Percentiles rank a stretch among this genome's conserved stretches.
Evolutionary conservation across 2,113 vertebrate genomes (phyloP).

Genomic region (Burhinus oedicnemus): DNA sequence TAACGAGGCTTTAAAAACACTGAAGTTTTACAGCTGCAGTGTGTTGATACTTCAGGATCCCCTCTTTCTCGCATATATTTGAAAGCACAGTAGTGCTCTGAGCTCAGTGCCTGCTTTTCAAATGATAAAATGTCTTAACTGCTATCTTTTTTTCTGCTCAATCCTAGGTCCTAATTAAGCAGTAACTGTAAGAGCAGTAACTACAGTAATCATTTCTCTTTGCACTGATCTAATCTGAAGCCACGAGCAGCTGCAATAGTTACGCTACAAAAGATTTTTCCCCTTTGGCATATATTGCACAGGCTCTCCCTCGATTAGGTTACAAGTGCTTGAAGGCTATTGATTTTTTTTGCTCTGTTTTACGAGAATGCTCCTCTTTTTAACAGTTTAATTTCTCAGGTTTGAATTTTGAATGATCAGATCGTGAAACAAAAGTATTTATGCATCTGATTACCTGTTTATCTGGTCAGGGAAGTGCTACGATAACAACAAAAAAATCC

Average conservation of each 20-base stretch:
- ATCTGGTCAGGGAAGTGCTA: not conserved
- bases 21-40: not conserved
- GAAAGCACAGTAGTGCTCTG: not conserved
- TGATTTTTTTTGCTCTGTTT: not conserved
- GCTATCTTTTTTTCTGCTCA: not conserved
- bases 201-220: not conserved
- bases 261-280: not conserved
- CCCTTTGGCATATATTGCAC: not conserved
- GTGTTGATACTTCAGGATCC: not conserved
- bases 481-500: not conserved
- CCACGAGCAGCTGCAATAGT: not conserved
- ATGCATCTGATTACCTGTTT: not conserved
- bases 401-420: not conserved
- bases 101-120: not conserved
- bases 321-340: slow-evolving; percentile 10
- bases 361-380: not conserved
- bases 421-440: not conserved
- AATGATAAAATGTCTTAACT: not conserved
- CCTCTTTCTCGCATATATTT: not conserved
- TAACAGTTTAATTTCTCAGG: not conserved
- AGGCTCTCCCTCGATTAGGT: not conserved
- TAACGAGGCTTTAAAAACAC: not conserved
- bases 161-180: slow-evolving; percentile 13
- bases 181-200: not conserved
- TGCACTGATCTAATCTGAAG: slow-evolving; percentile 40